These are phyloP conservation scores for Colletes collaris DNA, from an alignment of 2,888 invertebrate species.

Conservation along the genomic window DNA sequence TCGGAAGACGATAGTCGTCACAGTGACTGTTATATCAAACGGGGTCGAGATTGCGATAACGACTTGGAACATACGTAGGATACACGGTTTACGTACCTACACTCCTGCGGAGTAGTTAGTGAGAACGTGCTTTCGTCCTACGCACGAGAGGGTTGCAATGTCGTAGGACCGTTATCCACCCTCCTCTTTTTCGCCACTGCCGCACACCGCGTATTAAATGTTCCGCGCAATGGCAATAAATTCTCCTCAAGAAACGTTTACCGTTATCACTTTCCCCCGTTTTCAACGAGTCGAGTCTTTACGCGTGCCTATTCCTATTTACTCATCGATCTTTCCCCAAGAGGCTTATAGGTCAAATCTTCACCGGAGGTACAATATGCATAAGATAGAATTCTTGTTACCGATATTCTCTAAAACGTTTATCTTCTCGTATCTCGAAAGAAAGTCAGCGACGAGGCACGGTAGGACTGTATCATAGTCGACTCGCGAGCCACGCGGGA, in stretches of 20 bases:
- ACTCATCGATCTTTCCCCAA: too few species aligned
- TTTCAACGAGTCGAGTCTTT: too few species aligned
- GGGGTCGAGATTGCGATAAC: conserved; percentile 79
- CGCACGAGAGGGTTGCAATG: conserved; percentile 61
- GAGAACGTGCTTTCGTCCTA: conserved; percentile 65
- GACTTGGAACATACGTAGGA: conserved; percentile 76
- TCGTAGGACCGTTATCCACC: conserved; percentile 54
- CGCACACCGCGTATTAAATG: not conserved
- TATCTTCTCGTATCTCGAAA: too few species aligned
- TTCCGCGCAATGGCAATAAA: conserved; percentile 14
- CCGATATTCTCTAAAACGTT: too few species aligned
- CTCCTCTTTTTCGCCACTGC: not conserved
- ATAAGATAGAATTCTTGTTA: too few species aligned
- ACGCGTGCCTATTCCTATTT: too few species aligned
- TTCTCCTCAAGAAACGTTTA: not conserved
- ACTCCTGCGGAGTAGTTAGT: conserved; percentile 58
- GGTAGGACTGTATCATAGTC: too few species aligned
- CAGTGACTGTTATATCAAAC: conserved; percentile 81
- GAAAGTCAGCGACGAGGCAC: too few species aligned
- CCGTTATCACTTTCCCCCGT: too few species aligned
- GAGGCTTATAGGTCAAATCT: too few species aligned
- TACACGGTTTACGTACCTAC: conserved; percentile 72
- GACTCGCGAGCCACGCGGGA: not conserved
- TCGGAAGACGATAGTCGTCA: conserved; percentile 80
- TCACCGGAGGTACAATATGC: too few species aligned